Evolutionary conservation across 2,113 vertebrate genomes (phyloP), one percentile per base, ranked within the genome.

Genomic region (Hystrix cristata): DNA sequence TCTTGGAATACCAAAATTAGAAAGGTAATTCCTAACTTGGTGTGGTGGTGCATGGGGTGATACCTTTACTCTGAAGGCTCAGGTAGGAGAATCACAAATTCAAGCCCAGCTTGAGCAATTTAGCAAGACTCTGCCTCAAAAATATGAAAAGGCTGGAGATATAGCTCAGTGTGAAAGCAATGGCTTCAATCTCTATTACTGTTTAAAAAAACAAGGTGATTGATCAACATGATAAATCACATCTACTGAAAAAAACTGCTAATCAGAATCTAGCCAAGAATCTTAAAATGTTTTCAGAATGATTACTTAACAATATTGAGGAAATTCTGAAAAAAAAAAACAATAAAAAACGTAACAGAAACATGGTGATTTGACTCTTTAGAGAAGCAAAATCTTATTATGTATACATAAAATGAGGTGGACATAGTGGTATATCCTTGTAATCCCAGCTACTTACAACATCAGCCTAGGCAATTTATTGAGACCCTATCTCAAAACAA

Each of bases 1-100:
- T 90, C 72, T 81, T 69, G 93, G 51, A 76, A 86, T 87, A 55
- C 43, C 38, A 48, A 90, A 72, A 90, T 76, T 46, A 87, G 48
- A 74, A 86, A 81, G 14, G 2, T 60, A 94, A 91, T 79, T 88
- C 38, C 16, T 94, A 60, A 62, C 76, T 79, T 7, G 14, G 27
- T 14, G 23, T 43, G 18, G 60, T 62, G 60, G 9, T 11, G 21
- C 71, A 72, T 34, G 13, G 43, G 38, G 38, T 71, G 19, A 10
- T 53, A 13, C 27, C 46, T 79, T 13, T 14, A 76, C 25, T 48
- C 46, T 76, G 23, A 25, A 76, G 72, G 43, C 25, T 76, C 25
- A 76, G 9, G 16, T 19, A 71, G 18, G n/a, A 71, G 13, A 5
- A 29, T 76, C 43, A 27, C 12, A 76, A 76, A 29, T 29, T 46